Conservation (phyloP, 1,140 invertebrate genomes). For the Aphis gossypii region DNA sequence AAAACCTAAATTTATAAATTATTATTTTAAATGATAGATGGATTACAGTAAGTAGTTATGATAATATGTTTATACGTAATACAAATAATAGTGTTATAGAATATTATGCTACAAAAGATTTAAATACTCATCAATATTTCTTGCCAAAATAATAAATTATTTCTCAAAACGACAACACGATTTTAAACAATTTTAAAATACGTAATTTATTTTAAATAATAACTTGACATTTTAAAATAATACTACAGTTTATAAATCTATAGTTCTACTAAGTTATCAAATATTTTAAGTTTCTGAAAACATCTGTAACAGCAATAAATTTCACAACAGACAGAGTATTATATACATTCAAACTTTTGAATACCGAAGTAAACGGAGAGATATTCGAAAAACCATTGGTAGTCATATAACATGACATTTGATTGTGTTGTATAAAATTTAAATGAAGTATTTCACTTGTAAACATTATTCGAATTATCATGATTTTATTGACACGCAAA, state of each 20-base stretch:
- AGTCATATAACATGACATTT: background rate
- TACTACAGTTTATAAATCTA: background rate
- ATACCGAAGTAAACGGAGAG: background rate
- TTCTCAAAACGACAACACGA: background rate
- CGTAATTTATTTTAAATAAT: background rate
- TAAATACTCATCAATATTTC: background rate
- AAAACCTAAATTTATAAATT: background rate
- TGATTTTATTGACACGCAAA: background rate
- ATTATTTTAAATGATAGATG: background rate
- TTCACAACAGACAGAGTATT: background rate
- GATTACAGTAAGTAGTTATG: too few relatives aligned
- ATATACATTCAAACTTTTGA: background rate
- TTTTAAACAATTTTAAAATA: background rate
- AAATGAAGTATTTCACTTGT: background rate
- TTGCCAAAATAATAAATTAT: background rate
- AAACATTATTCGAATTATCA: conserved; percentile 4
- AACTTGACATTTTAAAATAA: background rate
- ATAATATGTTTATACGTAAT: too few relatives aligned
- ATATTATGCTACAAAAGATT: background rate
- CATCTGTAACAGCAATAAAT: background rate
- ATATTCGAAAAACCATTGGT: background rate
- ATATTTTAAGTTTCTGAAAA: conserved; percentile 3
- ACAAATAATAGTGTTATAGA: background rate
- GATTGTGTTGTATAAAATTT: background rate
- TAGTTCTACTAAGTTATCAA: background rate